phyloP scores from a whole-genome alignment of 2,888 invertebrate species.

The Melanostoma mellinum region DNA sequence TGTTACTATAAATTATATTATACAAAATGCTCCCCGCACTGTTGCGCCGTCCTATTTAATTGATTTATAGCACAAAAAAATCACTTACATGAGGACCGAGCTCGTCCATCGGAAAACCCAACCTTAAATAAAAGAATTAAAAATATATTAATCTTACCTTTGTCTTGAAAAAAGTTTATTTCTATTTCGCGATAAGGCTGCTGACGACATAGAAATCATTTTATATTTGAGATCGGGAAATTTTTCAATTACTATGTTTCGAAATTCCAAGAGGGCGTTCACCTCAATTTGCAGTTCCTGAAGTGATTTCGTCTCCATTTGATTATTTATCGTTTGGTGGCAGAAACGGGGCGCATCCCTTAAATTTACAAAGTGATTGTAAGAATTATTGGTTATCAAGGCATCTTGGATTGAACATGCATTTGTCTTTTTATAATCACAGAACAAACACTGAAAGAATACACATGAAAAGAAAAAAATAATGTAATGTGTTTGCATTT shows the following conservation, averaged over 20 bases:
- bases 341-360: constrained; percentile 45
- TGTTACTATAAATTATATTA: too few relatives aligned
- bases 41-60: too few relatives aligned
- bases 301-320: constrained; percentile 89
- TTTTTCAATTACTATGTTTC: constrained; percentile 96
- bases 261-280: constrained; percentile 94
- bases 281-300: constrained; percentile 97
- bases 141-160: constrained; percentile 42
- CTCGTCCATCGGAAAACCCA: not conserved
- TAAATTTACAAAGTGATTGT: constrained; percentile 52
- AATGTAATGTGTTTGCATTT: too few relatives aligned
- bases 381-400: constrained; percentile 46
- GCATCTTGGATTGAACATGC: constrained; percentile 38
- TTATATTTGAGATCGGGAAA: constrained; percentile 95
- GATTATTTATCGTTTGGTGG: constrained; percentile 49
- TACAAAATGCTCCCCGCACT: too few relatives aligned
- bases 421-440: constrained; percentile 59
- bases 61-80: too few relatives aligned
- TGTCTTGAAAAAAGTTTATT: constrained; percentile 51
- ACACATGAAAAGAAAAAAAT: too few relatives aligned
- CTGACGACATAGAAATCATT: constrained; percentile 87
- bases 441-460: constrained; percentile 68
- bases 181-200: constrained; percentile 75
- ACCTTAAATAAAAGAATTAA: not conserved
- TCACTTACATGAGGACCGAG: not conserved